These are phyloP conservation scores for Nesoenas mayeri DNA, from an alignment of 2,113 vertebrate species.

Conservation along the genomic window DNA sequence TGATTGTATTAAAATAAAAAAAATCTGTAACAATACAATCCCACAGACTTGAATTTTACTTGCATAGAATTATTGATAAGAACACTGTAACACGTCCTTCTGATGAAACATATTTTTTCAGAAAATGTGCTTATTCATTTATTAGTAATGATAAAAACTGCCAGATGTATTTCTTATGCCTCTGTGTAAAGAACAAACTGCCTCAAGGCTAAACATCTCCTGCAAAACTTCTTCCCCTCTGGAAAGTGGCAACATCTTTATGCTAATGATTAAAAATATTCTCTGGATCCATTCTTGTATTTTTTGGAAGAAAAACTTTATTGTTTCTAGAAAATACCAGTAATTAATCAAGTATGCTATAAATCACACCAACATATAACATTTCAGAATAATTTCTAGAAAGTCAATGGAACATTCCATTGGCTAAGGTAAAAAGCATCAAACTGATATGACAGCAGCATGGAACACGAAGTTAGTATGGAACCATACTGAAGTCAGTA, in stretches of 20 bases:
- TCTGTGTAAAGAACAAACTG: slow-evolving; percentile 55
- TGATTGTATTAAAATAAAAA: background rate
- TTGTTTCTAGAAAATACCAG: background rate
- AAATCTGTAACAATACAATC: slow-evolving; percentile 21
- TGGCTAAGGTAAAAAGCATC: background rate
- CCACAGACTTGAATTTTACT: slow-evolving; percentile 38
- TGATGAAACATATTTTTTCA: slow-evolving; percentile 45
- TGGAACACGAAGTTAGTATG: background rate
- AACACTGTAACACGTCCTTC: slow-evolving; percentile 40
- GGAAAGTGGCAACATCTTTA: slow-evolving; percentile 51
- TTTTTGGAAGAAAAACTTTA: background rate
- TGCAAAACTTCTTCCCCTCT: slow-evolving; percentile 32
- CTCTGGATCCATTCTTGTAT: background rate
- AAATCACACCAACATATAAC: background rate
- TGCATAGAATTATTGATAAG: slow-evolving; percentile 69
- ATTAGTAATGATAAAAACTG: slow-evolving; percentile 62
- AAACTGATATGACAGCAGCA: background rate
- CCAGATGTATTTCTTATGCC: slow-evolving; percentile 58
- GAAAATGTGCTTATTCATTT: slow-evolving; percentile 54
- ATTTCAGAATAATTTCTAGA: background rate
- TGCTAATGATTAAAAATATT: slow-evolving; percentile 62
- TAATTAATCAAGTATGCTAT: background rate
- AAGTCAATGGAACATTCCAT: background rate
- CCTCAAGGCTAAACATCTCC: slow-evolving; percentile 57
- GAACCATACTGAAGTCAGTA: too few relatives aligned